Conservation (phyloP, 2,888 invertebrate genomes). For the Pasiphila rectangulata region DNA sequence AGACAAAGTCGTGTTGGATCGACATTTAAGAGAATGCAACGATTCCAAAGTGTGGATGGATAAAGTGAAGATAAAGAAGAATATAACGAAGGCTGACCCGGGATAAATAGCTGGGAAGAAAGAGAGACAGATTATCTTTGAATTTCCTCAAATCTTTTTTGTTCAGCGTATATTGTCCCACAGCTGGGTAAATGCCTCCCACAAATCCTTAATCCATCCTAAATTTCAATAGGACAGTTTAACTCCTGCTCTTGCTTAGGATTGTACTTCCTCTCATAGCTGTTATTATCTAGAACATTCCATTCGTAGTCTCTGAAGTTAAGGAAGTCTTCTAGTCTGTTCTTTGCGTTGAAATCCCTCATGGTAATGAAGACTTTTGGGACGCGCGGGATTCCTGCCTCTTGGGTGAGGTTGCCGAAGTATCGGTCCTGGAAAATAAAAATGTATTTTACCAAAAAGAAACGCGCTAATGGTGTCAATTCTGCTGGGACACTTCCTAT, state of each 20-base stretch:
- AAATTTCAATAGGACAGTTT: conserved; percentile 51
- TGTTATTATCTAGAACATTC: conserved; percentile 49
- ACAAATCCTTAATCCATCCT: conserved; percentile 11
- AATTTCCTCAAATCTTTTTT: neutral
- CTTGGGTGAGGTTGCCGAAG: conserved; percentile 59
- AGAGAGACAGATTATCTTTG: no score
- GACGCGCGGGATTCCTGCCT: conserved; percentile 55
- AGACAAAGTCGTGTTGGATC: no score
- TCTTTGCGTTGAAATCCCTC: conserved; percentile 61
- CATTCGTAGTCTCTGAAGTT: conserved; percentile 70
- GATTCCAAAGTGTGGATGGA: no score
- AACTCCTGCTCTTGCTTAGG: conserved; percentile 45
- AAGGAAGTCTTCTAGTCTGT: conserved; percentile 62
- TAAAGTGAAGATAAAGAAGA: no score
- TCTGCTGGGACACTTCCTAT: no score
- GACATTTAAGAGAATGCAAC: no score
- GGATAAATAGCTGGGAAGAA: no score
- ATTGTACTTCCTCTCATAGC: conserved; percentile 53
- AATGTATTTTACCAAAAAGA: neutral
- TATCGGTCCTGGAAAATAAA: conserved; percentile 57
- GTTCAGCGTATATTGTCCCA: no score
- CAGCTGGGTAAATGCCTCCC: no score
- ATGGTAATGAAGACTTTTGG: conserved; percentile 61
- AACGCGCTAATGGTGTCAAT: no score
- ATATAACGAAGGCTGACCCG: no score